Percentiles rank a stretch among this genome's conserved stretches.
Evolutionary conservation across 2,888 invertebrate genomes (phyloP).

Genomic region (Lithophane ornitopus): DNA sequence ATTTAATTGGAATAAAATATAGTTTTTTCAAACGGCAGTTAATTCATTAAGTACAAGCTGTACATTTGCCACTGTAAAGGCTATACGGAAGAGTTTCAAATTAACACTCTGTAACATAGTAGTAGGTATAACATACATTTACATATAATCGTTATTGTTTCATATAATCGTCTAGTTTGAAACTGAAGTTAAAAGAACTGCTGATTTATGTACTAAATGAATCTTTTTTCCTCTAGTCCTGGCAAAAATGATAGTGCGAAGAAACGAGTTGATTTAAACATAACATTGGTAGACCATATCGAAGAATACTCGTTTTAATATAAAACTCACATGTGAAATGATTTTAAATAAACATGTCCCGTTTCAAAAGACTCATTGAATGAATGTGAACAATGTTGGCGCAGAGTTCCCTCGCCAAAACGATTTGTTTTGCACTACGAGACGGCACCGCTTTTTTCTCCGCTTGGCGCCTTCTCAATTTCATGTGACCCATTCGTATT

Average conservation of each 20-base stretch:
- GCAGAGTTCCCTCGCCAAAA: slow-evolving; percentile 44
- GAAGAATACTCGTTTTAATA: neutral
- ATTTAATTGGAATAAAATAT: slow-evolving; percentile 2
- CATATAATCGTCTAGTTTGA: neutral
- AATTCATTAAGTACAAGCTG: neutral
- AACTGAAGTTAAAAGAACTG: neutral
- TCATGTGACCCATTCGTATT: slow-evolving; percentile 49
- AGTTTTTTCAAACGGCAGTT: neutral
- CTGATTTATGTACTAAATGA: neutral
- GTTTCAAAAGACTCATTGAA: slow-evolving; percentile 19
- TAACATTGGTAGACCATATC: neutral
- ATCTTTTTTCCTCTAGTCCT: neutral
- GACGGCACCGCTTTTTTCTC: slow-evolving; percentile 17
- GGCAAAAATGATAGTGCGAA: neutral
- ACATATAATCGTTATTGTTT: too few relatives aligned
- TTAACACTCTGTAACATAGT: neutral
- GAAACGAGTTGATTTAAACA: neutral
- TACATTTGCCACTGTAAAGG: slow-evolving; percentile 7
- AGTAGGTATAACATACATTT: neutral
- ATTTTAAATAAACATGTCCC: slow-evolving; percentile 38
- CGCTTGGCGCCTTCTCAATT: slow-evolving; percentile 60
- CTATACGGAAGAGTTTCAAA: neutral
- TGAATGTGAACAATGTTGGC: slow-evolving; percentile 55
- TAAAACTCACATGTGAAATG: neutral
- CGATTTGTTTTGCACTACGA: slow-evolving; percentile 40